Percentiles rank a stretch among this genome's conserved stretches.
Conservation (phyloP, 2,797 vertebrate species). For the Potorous gilbertii region DNA sequence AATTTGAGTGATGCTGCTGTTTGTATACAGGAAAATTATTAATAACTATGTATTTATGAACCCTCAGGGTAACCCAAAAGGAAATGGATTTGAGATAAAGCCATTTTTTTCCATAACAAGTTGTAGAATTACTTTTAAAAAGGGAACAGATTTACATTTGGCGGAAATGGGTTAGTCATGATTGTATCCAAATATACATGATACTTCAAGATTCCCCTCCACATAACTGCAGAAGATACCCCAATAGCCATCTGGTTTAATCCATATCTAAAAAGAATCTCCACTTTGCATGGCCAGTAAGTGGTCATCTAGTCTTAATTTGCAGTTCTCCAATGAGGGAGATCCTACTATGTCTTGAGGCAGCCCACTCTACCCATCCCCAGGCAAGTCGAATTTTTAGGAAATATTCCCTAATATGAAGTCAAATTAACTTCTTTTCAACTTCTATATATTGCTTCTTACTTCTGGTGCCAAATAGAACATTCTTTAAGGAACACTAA, state of each 20-base stretch:
- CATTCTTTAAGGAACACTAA: background rate
- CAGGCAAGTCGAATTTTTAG: background rate
- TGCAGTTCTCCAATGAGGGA: background rate
- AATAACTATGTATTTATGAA: background rate
- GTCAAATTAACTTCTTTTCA: background rate
- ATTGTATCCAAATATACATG: background rate
- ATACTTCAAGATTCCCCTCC: background rate
- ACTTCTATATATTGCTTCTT: background rate
- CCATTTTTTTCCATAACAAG: conserved; percentile 1
- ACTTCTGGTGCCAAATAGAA: background rate
- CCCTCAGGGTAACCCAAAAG: conserved; percentile 31
- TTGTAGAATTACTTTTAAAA: background rate
- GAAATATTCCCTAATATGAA: background rate
- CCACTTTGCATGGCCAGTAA: background rate
- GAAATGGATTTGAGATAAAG: background rate
- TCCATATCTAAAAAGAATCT: background rate
- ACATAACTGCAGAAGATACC: background rate
- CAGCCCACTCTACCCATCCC: background rate
- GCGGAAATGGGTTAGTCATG: background rate
- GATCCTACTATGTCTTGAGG: background rate
- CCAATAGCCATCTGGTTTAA: background rate
- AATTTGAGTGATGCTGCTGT: background rate
- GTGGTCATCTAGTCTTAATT: background rate
- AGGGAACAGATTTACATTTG: conserved; percentile 17
- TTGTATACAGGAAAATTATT: background rate